Evolutionary conservation across 1,140 invertebrate species (phyloP).

Genomic region (Zophobas morio): DNA sequence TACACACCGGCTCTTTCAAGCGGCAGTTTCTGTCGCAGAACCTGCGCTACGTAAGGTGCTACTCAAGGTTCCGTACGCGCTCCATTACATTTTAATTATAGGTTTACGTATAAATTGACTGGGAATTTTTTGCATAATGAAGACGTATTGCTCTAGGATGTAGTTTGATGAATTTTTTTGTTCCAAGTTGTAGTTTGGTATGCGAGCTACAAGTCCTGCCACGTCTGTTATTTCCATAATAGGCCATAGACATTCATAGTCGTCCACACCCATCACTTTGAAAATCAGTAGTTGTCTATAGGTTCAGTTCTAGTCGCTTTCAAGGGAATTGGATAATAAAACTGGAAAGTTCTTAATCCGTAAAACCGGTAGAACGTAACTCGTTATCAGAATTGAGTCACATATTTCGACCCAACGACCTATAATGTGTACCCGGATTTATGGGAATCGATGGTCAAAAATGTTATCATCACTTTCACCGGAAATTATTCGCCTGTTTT

Average conservation of each 20-base stretch:
- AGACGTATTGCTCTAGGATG: too few relatives aligned
- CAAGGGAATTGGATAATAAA: background rate
- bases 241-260: too few relatives aligned
- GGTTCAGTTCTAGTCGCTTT: too few relatives aligned
- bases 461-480: conserved; percentile 4
- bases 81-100: too few relatives aligned
- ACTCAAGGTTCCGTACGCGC: background rate
- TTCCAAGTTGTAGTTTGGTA: too few relatives aligned
- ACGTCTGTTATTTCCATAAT: too few relatives aligned
- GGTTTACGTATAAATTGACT: too few relatives aligned
- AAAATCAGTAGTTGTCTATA: too few relatives aligned
- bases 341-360: background rate
- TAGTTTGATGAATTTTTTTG: too few relatives aligned
- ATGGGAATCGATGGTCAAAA: background rate
- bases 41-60: background rate
- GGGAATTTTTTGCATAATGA: too few relatives aligned
- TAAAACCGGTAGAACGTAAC: conserved; percentile 4
- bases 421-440: background rate
- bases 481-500: background rate
- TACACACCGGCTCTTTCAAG: background rate
- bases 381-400: background rate
- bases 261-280: too few relatives aligned
- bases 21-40: background rate
- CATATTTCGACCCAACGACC: background rate
- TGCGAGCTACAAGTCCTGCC: too few relatives aligned